Evolutionary conservation across 2,888 invertebrate species (phyloP).

Genomic region (Ctena decussata): DNA sequence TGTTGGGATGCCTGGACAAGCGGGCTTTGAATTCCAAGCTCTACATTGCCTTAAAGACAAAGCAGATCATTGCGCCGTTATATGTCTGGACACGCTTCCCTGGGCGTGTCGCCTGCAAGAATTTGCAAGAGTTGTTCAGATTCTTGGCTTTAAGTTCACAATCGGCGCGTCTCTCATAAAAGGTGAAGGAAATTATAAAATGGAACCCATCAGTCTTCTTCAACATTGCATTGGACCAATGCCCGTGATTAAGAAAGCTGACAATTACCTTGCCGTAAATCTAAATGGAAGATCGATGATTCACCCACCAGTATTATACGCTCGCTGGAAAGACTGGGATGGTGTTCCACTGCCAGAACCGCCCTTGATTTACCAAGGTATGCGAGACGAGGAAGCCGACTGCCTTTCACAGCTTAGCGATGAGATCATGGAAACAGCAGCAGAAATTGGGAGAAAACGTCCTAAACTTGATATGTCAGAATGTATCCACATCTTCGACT

Average conservation of each 20-base stretch:
- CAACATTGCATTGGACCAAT: constrained; percentile 71
- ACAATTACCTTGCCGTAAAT: constrained; percentile 76
- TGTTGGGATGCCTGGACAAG: constrained; percentile 79
- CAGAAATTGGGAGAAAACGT: constrained; percentile 64
- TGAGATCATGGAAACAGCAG: constrained; percentile 74
- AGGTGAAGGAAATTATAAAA: constrained; percentile 60
- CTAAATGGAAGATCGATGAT: constrained; percentile 77
- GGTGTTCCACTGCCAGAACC: constrained; percentile 69
- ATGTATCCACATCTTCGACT: constrained; percentile 75
- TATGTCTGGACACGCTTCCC: constrained; percentile 76
- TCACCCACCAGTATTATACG: constrained; percentile 79
- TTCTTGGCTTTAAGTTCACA: constrained; percentile 74
- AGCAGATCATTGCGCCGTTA: constrained; percentile 64
- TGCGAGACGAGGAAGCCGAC: constrained; percentile 70
- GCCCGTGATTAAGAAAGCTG: constrained; percentile 64
- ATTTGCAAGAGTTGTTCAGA: constrained; percentile 72
- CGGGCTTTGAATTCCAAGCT: constrained; percentile 79
- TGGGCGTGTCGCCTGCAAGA: constrained; percentile 80
- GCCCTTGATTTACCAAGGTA: constrained; percentile 80
- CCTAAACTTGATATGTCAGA: constrained; percentile 69
- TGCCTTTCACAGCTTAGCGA: constrained; percentile 72
- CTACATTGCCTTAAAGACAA: constrained; percentile 64
- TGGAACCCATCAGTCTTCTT: constrained; percentile 59
- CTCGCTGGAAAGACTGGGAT: constrained; percentile 77
- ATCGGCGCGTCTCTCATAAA: constrained; percentile 67